Evolutionary conservation across 2,113 vertebrate genomes (phyloP).

Genomic region (Apus apus): DNA sequence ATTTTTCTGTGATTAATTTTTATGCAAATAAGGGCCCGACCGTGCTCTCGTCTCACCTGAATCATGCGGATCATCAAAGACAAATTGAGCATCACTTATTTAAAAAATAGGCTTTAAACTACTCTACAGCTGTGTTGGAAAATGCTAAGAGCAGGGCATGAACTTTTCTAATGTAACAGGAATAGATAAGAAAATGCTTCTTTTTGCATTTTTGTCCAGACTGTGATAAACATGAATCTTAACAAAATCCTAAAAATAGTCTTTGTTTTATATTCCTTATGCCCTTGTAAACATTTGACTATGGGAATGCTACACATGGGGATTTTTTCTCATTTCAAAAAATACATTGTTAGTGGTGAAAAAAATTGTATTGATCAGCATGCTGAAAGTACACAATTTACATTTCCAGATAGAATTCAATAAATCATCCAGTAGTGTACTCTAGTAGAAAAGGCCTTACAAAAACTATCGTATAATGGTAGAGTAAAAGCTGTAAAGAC

Average conservation of each 20-base stretch:
- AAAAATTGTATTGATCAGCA: not conserved
- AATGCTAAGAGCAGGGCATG: slow-evolving; percentile 83
- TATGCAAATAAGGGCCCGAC: slow-evolving; percentile 88
- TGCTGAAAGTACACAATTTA: not conserved
- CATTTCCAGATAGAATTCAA: not conserved
- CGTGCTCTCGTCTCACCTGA: slow-evolving; percentile 89
- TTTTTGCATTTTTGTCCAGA: slow-evolving; percentile 71
- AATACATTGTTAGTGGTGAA: not conserved
- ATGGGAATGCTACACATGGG: not conserved
- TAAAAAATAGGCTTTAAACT: slow-evolving; percentile 88
- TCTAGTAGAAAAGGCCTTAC: not conserved
- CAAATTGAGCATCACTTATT: slow-evolving; percentile 89
- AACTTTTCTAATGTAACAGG: slow-evolving; percentile 83
- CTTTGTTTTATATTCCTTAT: slow-evolving; percentile 63
- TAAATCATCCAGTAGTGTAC: not conserved
- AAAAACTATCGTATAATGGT: not conserved
- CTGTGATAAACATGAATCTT: slow-evolving; percentile 73
- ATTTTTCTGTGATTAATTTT: slow-evolving; percentile 94
- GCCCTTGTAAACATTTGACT: slow-evolving; percentile 54
- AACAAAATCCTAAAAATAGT: slow-evolving; percentile 73
- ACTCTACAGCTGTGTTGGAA: slow-evolving; percentile 88
- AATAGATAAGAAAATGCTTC: slow-evolving; percentile 78
- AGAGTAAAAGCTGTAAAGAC: not conserved
- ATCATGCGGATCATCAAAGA: slow-evolving; percentile 89
- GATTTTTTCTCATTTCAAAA: slow-evolving; percentile 28